phyloP scores from a whole-genome alignment of 2,113 vertebrate species.

The Amia ocellicauda region DNA sequence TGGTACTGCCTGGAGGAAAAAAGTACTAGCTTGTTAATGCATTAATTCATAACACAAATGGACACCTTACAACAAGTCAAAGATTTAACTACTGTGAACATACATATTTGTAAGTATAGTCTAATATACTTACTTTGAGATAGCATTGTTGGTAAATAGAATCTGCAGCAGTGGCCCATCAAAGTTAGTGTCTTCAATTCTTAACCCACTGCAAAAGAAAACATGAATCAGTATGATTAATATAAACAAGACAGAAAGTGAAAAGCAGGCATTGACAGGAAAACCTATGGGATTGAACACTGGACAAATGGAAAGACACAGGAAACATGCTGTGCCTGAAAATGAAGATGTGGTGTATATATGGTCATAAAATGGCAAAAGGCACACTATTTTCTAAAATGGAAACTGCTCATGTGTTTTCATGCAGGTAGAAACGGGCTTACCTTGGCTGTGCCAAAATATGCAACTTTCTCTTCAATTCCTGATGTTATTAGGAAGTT shows the following conservation, averaged over 20 bases:
- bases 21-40: no score
- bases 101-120: not conserved
- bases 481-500: constrained; percentile 75
- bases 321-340: no score
- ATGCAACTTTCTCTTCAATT: constrained; percentile 81
- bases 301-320: no score
- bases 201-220: constrained; percentile 71
- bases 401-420: no score
- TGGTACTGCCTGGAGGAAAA: constrained; percentile 74
- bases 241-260: no score
- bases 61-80: constrained; percentile 60
- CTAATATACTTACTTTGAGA: constrained; percentile 84
- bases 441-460: constrained; percentile 86
- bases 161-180: constrained; percentile 90
- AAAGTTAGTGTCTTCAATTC: constrained; percentile 70
- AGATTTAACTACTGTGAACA: not conserved
- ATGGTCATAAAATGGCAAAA: no score
- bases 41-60: not conserved
- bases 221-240: not conserved
- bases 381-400: no score
- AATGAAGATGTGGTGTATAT: no score
- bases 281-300: no score
- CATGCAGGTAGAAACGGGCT: not conserved
- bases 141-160: constrained; percentile 87
- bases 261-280: no score